These are phyloP conservation scores for Silurus asotus DNA, from an alignment of 2,113 vertebrate species.

Conservation along the genomic window DNA sequence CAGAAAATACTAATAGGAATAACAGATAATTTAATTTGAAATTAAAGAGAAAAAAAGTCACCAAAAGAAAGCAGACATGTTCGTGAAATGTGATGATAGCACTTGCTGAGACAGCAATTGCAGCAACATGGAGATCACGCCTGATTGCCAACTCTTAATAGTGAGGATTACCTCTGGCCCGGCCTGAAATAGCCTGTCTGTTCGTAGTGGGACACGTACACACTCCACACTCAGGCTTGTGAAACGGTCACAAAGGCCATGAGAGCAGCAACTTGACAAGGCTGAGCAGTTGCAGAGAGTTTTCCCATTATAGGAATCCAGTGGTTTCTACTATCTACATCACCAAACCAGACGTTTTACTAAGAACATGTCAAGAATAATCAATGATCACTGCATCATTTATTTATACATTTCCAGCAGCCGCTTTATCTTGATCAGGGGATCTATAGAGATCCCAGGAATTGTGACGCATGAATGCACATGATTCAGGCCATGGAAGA, in stretches of 20 bases:
- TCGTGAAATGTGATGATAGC: conserved; percentile 51
- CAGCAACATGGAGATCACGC: conserved; percentile 48
- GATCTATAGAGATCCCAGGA: not conserved
- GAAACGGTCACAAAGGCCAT: not conserved
- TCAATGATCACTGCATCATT: not conserved
- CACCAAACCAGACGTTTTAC: not conserved
- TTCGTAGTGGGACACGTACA: conserved; percentile 7
- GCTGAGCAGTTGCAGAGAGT: conserved; percentile 6
- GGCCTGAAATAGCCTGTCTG: conserved; percentile 36
- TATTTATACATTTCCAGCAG: not conserved
- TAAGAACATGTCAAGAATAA: not conserved
- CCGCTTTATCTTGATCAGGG: not conserved
- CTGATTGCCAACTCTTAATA: conserved; percentile 55
- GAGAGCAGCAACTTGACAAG: conserved; percentile 11
- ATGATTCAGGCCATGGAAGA: not conserved
- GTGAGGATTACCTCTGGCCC: conserved; percentile 50
- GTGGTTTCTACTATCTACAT: not conserved
- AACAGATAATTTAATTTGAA: not conserved
- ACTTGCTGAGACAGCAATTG: conserved; percentile 56
- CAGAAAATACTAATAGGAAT: not conserved
- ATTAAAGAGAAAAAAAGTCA: not conserved
- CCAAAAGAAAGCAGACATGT: conserved; percentile 19
- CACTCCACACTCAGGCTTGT: not conserved
- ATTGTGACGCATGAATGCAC: not conserved
- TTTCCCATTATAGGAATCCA: conserved; percentile 12